Conservation (phyloP, 2,797 vertebrate species). For the Yasuhikotakia modesta region DNA sequence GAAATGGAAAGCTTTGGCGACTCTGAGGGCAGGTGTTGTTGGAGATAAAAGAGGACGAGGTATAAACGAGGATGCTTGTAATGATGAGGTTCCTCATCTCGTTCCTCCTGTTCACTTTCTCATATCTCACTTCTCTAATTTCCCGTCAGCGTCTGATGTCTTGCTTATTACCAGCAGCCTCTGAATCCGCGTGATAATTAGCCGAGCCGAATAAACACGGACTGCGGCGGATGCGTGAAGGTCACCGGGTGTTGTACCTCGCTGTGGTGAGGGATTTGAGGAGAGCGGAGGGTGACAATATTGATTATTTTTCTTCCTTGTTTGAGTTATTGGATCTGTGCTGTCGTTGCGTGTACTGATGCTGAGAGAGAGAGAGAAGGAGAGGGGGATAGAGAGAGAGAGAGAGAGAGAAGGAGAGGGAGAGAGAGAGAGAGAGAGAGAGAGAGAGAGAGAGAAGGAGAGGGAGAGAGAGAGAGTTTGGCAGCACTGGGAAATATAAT, state of each 20-base stretch:
- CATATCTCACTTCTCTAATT: constrained; percentile 41
- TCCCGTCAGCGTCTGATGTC: constrained; percentile 53
- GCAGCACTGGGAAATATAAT: constrained; percentile 22
- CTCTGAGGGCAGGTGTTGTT: constrained; percentile 38
- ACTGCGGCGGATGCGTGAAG: constrained; percentile 48
- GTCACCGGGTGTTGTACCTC: constrained; percentile 45
- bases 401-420: constrained; percentile 17
- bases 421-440: constrained; percentile 16
- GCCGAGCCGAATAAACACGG: constrained; percentile 32
- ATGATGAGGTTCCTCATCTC: constrained; percentile 48
- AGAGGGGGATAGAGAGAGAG: constrained; percentile 14
- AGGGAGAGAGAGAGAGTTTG: constrained; percentile 2
- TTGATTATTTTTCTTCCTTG: constrained; percentile 27
- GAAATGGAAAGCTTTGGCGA: constrained; percentile 4
- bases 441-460: constrained; percentile 21
- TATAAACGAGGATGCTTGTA: constrained; percentile 49
- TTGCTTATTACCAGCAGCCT: constrained; percentile 55
- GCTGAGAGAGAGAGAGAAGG: neutral
- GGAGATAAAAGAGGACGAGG: constrained; percentile 44
- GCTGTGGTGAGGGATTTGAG: constrained; percentile 11
- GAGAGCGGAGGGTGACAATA: constrained; percentile 25
- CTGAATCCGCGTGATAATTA: constrained; percentile 55
- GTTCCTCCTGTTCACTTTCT: constrained; percentile 29
- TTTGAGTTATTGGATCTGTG: constrained; percentile 42
- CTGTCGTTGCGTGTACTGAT: constrained; percentile 14